A percentile compares a stretch with the other conserved stretches of the same genome.
Evolutionary conservation across 2,797 vertebrate species (phyloP).

Genomic region (Pseudocheirus occidentalis): DNA sequence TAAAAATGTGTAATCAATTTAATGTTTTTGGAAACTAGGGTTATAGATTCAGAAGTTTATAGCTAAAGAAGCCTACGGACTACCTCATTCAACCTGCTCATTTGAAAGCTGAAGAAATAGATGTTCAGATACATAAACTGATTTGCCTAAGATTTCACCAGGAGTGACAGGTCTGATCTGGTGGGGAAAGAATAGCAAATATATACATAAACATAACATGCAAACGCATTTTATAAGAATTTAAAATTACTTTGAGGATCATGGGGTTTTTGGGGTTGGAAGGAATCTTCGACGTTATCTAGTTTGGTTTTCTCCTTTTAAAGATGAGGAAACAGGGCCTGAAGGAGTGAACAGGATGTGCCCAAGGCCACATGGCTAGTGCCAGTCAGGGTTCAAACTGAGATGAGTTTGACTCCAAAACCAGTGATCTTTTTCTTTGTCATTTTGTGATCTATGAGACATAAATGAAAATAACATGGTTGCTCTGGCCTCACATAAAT

Average conservation of each 20-base stretch:
- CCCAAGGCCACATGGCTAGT: not conserved
- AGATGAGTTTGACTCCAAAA: not conserved
- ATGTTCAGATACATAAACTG: not conserved
- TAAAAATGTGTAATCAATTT: not conserved
- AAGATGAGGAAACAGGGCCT: not conserved
- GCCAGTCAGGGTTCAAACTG: not conserved
- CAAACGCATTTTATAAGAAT: not conserved
- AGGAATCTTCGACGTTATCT: not conserved
- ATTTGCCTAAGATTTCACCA: not conserved
- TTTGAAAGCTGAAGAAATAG: not conserved
- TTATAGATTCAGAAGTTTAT: not conserved
- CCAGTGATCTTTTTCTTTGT: not conserved
- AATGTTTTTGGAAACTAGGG: not conserved
- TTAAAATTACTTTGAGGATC: not conserved
- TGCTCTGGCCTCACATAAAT: not conserved
- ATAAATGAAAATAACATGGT: not conserved
- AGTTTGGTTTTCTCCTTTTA: not conserved
- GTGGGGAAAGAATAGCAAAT: not conserved
- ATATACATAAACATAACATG: not conserved
- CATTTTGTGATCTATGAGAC: not conserved
- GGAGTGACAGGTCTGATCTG: not conserved
- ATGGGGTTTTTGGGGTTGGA: not conserved
- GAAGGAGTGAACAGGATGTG: not conserved
- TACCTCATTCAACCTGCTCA: not conserved
- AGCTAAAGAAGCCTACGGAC: not conserved